Percentiles rank a stretch among this genome's conserved stretches.
phyloP scores from a whole-genome alignment of 2,888 invertebrate species.

The Arrhopalites spinosus region DNA sequence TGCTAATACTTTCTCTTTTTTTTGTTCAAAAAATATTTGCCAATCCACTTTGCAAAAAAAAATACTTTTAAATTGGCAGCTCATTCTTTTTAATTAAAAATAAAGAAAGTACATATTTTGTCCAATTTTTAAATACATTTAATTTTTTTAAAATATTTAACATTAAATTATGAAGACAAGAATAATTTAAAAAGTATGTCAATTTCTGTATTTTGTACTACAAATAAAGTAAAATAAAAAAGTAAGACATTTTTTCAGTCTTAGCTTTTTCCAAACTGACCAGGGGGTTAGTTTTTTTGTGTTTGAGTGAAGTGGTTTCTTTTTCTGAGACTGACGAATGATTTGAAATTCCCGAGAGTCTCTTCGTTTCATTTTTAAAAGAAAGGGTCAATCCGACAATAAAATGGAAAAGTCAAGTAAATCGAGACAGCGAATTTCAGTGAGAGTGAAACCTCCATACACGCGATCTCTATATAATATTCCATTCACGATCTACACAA shows the following conservation, averaged over 20 bases:
- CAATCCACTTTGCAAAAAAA: no score
- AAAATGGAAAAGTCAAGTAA: conserved; percentile 40
- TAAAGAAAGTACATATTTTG: no score
- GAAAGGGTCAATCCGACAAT: conserved; percentile 45
- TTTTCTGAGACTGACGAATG: conserved; percentile 40
- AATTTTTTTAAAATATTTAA: no score
- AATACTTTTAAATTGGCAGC: no score
- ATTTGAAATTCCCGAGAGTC: conserved; percentile 44
- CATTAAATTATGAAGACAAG: no score
- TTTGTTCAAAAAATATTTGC: no score
- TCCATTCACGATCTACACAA: conserved; percentile 39
- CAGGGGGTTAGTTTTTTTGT: not conserved
- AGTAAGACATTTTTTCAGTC: not conserved
- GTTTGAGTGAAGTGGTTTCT: conserved; percentile 17
- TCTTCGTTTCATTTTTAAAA: conserved; percentile 41
- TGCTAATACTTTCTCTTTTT: no score
- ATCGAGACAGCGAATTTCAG: conserved; percentile 46
- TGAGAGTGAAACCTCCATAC: not conserved
- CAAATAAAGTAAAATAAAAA: no score
- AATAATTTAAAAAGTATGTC: no score
- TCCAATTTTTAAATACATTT: no score
- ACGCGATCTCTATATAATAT: conserved; percentile 37
- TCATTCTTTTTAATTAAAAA: no score
- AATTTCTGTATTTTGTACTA: no score
- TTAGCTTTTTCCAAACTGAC: not conserved